Percentiles rank a stretch among this genome's conserved stretches.
Conservation (phyloP, 1,140 invertebrate species). For the Papilio helenus region DNA sequence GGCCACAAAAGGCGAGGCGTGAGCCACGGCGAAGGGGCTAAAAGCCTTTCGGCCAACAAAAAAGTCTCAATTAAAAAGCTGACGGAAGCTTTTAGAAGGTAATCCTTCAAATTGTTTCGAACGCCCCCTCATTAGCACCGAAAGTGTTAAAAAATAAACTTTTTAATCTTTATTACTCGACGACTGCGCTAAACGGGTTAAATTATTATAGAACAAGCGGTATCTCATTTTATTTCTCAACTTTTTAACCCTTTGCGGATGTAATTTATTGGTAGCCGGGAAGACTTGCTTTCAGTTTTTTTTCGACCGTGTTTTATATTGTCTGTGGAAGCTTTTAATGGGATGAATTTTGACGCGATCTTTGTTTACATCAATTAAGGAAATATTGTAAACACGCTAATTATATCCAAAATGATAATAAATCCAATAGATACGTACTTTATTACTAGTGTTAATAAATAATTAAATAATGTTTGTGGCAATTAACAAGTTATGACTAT, state of each 20-base stretch:
- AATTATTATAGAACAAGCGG: constrained; percentile 78
- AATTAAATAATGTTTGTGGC: background rate
- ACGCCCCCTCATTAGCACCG: constrained; percentile 81
- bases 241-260: constrained; percentile 68
- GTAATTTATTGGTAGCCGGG: constrained; percentile 72
- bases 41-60: constrained; percentile 78
- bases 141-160: constrained; percentile 83
- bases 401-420: background rate
- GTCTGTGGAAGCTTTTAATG: constrained; percentile 48
- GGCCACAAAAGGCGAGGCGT: constrained; percentile 69
- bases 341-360: constrained; percentile 52
- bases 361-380: constrained; percentile 42
- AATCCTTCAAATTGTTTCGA: constrained; percentile 83
- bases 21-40: constrained; percentile 73
- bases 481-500: background rate
- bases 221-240: constrained; percentile 66
- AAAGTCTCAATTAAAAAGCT: constrained; percentile 82
- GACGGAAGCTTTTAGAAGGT: constrained; percentile 82
- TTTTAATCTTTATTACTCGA: constrained; percentile 82
- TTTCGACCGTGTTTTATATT: constrained; percentile 61
- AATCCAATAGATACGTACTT: background rate
- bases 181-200: constrained; percentile 80
- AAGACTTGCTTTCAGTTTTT: constrained; percentile 65
- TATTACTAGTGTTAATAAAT: background rate
- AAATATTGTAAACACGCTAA: background rate